Evolutionary conservation across 2,888 invertebrate genomes (phyloP).

Genomic region (Axea sp.): DNA sequence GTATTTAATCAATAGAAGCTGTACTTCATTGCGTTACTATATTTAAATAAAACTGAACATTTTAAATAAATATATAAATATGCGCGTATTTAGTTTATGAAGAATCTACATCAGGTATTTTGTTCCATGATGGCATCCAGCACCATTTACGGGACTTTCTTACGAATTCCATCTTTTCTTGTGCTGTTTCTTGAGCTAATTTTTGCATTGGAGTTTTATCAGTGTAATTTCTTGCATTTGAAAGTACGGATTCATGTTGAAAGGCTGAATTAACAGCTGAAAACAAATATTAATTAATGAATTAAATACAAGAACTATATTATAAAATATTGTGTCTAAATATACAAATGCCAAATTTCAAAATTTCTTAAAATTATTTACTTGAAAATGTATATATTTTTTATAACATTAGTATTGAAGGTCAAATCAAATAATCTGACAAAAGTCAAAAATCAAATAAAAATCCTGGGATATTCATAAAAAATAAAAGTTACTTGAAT

Average conservation of each 20-base stretch:
- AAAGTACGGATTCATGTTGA: conserved; percentile 75
- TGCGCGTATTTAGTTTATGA: conserved; percentile 3
- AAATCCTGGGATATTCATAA: too few species aligned
- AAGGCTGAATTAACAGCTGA: conserved; percentile 76
- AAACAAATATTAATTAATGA: conserved; percentile 22
- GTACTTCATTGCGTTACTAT: too few species aligned
- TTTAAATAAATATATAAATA: conserved; percentile 2
- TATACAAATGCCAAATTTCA: too few species aligned
- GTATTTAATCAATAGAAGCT: too few species aligned
- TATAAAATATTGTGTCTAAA: too few species aligned
- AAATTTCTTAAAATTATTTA: too few species aligned
- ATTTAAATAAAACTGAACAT: not conserved
- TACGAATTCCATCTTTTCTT: conserved; percentile 76
- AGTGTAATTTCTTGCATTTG: conserved; percentile 66
- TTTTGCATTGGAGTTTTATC: conserved; percentile 72
- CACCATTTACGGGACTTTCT: conserved; percentile 77
- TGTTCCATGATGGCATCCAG: conserved; percentile 75
- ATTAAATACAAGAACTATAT: conserved; percentile 11
- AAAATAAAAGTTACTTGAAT: too few species aligned
- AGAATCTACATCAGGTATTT: conserved; percentile 25
- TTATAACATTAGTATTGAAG: too few species aligned
- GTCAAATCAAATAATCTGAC: too few species aligned
- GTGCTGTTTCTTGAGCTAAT: conserved; percentile 74
- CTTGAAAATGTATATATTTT: too few species aligned
- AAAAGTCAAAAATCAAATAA: too few species aligned